Conservation (phyloP, 2,888 invertebrate species). For the Lamellibrachia satsuma region DNA sequence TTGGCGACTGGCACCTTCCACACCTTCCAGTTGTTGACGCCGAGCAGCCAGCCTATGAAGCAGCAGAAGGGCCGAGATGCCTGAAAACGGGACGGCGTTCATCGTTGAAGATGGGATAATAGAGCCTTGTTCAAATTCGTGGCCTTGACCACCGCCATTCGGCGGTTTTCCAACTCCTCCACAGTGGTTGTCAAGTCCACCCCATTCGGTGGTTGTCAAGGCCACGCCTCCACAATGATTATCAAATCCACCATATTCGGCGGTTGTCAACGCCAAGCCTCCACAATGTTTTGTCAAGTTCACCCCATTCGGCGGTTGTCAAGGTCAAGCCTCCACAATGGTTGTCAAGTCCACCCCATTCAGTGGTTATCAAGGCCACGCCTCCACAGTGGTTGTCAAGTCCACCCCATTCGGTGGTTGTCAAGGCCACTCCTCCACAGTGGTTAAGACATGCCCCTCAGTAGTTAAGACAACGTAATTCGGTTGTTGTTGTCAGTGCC, state of each 20-base stretch:
- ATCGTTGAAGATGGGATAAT: background rate
- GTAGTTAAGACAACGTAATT: background rate
- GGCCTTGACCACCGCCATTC: background rate
- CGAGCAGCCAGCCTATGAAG: background rate
- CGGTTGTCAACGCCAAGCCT: too few species aligned
- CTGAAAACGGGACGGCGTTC: background rate
- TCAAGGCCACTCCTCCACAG: background rate
- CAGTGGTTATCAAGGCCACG: too few species aligned
- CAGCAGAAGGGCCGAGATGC: background rate
- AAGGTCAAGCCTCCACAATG: too few species aligned
- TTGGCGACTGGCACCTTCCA: constrained; percentile 49
- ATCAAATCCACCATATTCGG: too few species aligned
- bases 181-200: too few species aligned
- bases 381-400: too few species aligned
- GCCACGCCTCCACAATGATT: too few species aligned
- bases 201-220: too few species aligned
- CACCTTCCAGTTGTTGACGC: constrained; percentile 38
- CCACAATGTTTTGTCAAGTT: background rate
- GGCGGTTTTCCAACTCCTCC: too few species aligned
- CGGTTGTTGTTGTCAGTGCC: background rate
- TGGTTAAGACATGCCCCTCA: background rate
- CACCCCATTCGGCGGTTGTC: background rate
- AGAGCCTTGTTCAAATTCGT: background rate
- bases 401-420: too few species aligned
- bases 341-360: too few species aligned